phyloP scores from a whole-genome alignment of 1,140 invertebrate genomes.

The Galleria mellonella region DNA sequence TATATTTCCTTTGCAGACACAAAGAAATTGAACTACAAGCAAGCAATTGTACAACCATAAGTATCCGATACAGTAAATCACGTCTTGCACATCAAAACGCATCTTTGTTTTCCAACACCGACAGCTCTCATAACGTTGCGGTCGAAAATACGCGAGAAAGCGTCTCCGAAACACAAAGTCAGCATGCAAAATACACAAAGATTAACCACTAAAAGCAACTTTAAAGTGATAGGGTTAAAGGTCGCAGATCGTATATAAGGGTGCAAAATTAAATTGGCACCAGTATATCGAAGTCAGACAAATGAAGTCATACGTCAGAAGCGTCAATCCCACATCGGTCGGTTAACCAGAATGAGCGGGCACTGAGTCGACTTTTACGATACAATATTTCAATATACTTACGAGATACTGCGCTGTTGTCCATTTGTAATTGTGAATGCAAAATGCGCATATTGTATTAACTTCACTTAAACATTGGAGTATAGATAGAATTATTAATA shows the following conservation, averaged over 20 bases:
- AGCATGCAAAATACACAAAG: no score
- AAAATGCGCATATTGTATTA: no score
- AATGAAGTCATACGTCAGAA: slow-evolving; percentile 65
- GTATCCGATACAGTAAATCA: slow-evolving; percentile 47
- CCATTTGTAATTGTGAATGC: slow-evolving; percentile 25
- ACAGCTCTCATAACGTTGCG: slow-evolving; percentile 59
- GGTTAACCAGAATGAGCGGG: slow-evolving; percentile 47
- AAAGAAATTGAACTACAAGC: slow-evolving; percentile 2
- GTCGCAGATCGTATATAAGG: no score
- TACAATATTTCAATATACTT: slow-evolving; percentile 68
- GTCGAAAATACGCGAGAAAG: slow-evolving; percentile 45
- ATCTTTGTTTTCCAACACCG: slow-evolving; percentile 63
- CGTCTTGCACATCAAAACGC: slow-evolving; percentile 39
- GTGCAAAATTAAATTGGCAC: slow-evolving; percentile 18
- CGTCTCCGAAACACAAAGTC: slow-evolving; percentile 11
- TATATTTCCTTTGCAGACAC: background rate
- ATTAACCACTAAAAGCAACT: no score
- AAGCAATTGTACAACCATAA: slow-evolving; percentile 4
- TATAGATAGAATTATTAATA: no score
- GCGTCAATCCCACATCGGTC: slow-evolving; percentile 36
- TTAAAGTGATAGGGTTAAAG: no score
- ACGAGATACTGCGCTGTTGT: slow-evolving; percentile 41
- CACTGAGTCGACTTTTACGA: slow-evolving; percentile 53
- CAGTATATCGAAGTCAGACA: slow-evolving; percentile 60
- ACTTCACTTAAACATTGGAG: no score